Evolutionary conservation across 2,888 invertebrate genomes (phyloP).

Genomic region (Lycocerus yunnanus): DNA sequence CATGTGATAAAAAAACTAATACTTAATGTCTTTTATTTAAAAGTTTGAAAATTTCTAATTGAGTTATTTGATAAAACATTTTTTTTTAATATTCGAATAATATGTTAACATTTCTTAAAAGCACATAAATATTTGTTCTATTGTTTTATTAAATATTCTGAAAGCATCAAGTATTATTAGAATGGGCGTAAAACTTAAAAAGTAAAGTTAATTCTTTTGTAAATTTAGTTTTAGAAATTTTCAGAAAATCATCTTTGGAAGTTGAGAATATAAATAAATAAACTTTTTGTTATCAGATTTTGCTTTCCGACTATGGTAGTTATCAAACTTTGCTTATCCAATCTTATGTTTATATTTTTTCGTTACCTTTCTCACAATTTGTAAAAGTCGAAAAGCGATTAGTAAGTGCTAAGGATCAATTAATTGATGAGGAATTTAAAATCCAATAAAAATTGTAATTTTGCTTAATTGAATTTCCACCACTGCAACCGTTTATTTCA

Average conservation of each 20-base stretch:
- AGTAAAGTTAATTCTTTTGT: not conserved
- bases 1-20: no score
- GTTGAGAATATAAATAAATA: not conserved
- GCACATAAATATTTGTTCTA: not conserved
- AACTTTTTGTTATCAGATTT: not conserved
- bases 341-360: not conserved
- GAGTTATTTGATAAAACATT: not conserved
- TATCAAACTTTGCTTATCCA: not conserved
- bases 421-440: not conserved
- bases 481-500: not conserved
- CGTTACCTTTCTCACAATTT: not conserved
- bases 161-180: no score
- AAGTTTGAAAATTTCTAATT: not conserved
- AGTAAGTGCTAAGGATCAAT: not conserved
- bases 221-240: not conserved
- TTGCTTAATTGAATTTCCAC: not conserved
- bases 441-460: not conserved
- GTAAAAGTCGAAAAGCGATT: not conserved
- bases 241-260: not conserved
- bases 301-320: not conserved
- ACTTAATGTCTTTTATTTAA: not conserved
- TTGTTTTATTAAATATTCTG: not conserved
- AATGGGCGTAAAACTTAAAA: not conserved
- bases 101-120: not conserved
- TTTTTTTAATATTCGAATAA: not conserved